phyloP scores from a whole-genome alignment of 2,797 vertebrate genomes.

The Enteromius treurensis region DNA sequence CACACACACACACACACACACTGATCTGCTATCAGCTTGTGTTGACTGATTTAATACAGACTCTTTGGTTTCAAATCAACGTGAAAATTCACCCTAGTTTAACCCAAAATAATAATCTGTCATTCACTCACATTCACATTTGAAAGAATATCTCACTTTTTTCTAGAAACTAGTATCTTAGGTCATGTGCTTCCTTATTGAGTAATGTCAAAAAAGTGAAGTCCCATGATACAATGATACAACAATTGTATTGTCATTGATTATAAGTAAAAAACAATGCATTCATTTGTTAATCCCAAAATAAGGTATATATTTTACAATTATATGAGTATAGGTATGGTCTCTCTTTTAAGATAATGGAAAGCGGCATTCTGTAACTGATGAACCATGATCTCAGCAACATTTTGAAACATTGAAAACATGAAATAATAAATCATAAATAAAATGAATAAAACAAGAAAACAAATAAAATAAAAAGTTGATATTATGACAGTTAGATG shows the following conservation, averaged over 20 bases:
- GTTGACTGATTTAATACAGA: conserved; percentile 19
- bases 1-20: conserved; percentile 23
- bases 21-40: not conserved
- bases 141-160: too few relatives aligned
- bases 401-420: not conserved
- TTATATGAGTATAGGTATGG: not conserved
- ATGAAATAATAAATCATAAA: too few relatives aligned
- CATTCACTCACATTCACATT: too few relatives aligned
- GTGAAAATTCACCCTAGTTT: not conserved
- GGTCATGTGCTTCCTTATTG: too few relatives aligned
- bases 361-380: not conserved
- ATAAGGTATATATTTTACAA: not conserved
- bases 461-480: not conserved
- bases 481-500: not conserved
- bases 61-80: conserved; percentile 14
- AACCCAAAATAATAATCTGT: not conserved
- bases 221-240: not conserved
- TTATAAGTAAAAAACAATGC: too few relatives aligned
- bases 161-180: not conserved
- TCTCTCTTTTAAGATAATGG: not conserved
- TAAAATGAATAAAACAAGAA: not conserved
- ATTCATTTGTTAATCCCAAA: not conserved
- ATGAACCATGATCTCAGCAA: not conserved
- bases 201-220: too few relatives aligned
- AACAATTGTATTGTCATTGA: not conserved